phyloP scores from a whole-genome alignment of 2,888 invertebrate genomes.

The Phortica magna region DNA sequence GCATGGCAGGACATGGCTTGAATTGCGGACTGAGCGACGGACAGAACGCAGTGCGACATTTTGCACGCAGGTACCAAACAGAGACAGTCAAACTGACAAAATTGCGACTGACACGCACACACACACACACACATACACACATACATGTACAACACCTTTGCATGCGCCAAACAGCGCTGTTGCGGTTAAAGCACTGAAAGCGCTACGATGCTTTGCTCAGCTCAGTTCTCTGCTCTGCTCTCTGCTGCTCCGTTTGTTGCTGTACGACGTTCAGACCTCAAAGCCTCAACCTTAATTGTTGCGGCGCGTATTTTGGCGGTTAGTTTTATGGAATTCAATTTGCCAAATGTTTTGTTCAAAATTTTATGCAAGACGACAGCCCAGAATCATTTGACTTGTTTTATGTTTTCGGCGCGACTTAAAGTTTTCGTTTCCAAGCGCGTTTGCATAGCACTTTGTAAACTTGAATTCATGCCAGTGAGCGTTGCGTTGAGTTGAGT shows the following conservation, averaged over 20 bases:
- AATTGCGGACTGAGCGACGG: background rate
- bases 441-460: background rate
- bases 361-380: constrained; percentile 15
- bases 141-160: background rate
- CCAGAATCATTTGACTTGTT: background rate
- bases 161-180: background rate
- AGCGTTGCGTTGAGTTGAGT: background rate
- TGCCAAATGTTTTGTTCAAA: constrained; percentile 48
- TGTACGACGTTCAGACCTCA: constrained; percentile 26
- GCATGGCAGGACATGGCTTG: background rate
- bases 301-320: constrained; percentile 69
- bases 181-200: background rate
- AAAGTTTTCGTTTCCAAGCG: background rate
- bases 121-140: background rate
- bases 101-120: constrained; percentile 22
- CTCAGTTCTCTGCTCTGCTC: background rate
- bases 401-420: constrained; percentile 13
- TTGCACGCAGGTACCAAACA: constrained; percentile 5
- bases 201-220: background rate
- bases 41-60: constrained; percentile 15
- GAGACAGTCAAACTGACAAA: constrained; percentile 29
- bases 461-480: too few relatives aligned
- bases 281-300: constrained; percentile 69
- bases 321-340: constrained; percentile 70
- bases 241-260: background rate